Conservation (phyloP, 2,113 vertebrate species). For the Heloderma charlesbogerti region DNA sequence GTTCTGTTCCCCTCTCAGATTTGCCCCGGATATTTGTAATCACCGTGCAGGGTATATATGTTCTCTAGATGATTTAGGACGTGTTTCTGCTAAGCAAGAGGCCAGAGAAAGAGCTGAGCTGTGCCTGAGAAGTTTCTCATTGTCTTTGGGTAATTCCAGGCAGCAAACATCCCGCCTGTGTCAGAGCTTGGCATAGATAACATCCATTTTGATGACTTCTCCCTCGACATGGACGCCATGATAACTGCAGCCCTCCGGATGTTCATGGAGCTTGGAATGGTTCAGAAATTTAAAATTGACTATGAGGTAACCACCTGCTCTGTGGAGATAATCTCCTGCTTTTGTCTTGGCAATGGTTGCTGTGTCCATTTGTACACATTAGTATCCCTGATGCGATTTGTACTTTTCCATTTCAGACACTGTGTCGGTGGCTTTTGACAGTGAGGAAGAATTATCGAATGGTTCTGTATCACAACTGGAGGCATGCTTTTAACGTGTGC, state of each 20-base stretch:
- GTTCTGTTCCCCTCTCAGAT: slow-evolving; percentile 42
- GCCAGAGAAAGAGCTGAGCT: slow-evolving; percentile 33
- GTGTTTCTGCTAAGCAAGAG: slow-evolving; percentile 52
- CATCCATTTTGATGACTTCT: slow-evolving; percentile 98
- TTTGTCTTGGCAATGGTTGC: slow-evolving; percentile 36
- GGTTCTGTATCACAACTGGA: slow-evolving; percentile 99
- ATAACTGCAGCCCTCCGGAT: slow-evolving; percentile 95
- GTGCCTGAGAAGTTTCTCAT: slow-evolving; percentile 66
- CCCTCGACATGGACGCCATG: slow-evolving; percentile 96
- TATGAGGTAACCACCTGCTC: slow-evolving; percentile 89
- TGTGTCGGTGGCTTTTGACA: slow-evolving; percentile 98
- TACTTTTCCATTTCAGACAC: slow-evolving; percentile 82
- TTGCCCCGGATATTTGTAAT: slow-evolving; percentile 51
- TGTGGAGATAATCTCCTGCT: slow-evolving; percentile 46
- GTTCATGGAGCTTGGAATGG: slow-evolving; percentile 99
- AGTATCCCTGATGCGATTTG: slow-evolving; percentile 51
- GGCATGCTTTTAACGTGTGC: slow-evolving; percentile 98
- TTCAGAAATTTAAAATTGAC: slow-evolving; percentile 99
- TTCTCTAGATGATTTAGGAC: slow-evolving; percentile 57
- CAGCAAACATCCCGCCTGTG: slow-evolving; percentile 94
- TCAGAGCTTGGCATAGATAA: slow-evolving; percentile 95
- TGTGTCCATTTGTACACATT: slow-evolving; percentile 41
- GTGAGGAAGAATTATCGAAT: slow-evolving; percentile 98
- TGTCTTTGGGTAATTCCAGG: slow-evolving; percentile 80
- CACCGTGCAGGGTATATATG: slow-evolving; percentile 37